Conservation (phyloP, 2,797 vertebrate genomes). For the Oryzias sinensis region DNA sequence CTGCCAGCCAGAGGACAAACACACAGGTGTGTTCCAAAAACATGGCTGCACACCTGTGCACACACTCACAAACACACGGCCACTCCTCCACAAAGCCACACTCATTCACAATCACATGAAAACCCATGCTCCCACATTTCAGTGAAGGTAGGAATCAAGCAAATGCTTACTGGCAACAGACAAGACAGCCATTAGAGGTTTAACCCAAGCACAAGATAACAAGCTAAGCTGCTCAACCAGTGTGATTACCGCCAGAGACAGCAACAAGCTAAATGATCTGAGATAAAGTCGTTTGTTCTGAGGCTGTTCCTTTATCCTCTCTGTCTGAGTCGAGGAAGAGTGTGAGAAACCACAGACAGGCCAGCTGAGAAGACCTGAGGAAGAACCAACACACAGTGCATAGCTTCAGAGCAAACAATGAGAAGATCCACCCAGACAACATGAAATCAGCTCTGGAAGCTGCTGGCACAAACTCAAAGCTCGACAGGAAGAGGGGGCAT, state of each 20-base stretch:
- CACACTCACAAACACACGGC: conserved; percentile 3
- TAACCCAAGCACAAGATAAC: conserved; percentile 8
- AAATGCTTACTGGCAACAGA: not conserved
- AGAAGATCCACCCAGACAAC: conserved; percentile 47
- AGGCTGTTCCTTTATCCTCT: not conserved
- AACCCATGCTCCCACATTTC: not conserved
- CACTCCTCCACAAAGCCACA: not conserved
- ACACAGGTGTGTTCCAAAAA: conserved; percentile 4
- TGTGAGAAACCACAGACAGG: conserved; percentile 14
- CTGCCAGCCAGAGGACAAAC: conserved; percentile 47
- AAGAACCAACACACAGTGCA: conserved; percentile 10
- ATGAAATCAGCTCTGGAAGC: conserved; percentile 51
- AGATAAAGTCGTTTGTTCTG: not conserved
- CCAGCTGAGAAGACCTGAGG: conserved; percentile 2
- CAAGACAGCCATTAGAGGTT: conserved; percentile 23
- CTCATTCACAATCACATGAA: conserved; percentile 2
- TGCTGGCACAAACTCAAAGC: conserved; percentile 48
- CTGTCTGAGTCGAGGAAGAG: conserved; percentile 14
- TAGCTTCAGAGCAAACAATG: conserved; percentile 36
- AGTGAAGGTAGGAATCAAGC: conserved; percentile 2
- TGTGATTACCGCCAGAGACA: conserved; percentile 11
- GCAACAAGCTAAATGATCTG: conserved; percentile 6
- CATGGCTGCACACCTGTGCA: conserved; percentile 15
- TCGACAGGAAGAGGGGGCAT: conserved; percentile 23
- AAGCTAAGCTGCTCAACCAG: conserved; percentile 7